Evolutionary conservation across 2,888 invertebrate species (phyloP).

Genomic region (Nemoura dubitans): DNA sequence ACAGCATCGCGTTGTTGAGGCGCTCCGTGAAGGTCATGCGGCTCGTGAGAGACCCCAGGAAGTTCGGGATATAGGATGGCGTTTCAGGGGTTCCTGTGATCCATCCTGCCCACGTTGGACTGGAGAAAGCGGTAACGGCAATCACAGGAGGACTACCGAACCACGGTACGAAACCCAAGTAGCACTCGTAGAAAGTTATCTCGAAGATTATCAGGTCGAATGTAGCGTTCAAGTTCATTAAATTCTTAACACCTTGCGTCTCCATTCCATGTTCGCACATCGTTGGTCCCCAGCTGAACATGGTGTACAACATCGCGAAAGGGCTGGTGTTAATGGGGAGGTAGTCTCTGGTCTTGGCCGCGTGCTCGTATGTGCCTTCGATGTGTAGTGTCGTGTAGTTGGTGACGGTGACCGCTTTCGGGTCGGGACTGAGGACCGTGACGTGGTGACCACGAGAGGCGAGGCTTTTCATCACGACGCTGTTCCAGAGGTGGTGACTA

Average conservation of each 20-base stretch:
- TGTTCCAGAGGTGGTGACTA: conserved; percentile 50
- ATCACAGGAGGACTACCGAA: conserved; percentile 48
- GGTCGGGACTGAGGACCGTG: conserved; percentile 48
- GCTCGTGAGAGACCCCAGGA: conserved; percentile 41
- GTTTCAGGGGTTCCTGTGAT: conserved; percentile 46
- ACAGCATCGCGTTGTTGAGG: conserved; percentile 44
- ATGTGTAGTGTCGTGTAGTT: conserved; percentile 47
- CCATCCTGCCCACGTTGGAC: conserved; percentile 43
- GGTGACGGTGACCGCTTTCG: conserved; percentile 43
- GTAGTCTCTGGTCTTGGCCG: neutral
- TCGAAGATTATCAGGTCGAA: conserved; percentile 48
- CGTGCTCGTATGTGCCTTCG: conserved; percentile 44
- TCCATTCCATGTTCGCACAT: conserved; percentile 40
- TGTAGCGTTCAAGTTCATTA: conserved; percentile 25
- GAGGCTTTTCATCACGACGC: conserved; percentile 44
- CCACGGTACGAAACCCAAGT: conserved; percentile 41
- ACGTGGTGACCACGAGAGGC: conserved; percentile 47
- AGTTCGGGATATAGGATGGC: conserved; percentile 44
- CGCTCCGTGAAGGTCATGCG: conserved; percentile 49
- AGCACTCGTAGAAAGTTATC: conserved; percentile 42
- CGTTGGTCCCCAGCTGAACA: neutral
- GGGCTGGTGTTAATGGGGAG: neutral
- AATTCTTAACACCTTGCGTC: conserved; percentile 23
- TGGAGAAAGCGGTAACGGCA: conserved; percentile 47
- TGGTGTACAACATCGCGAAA: neutral